A percentile compares a stretch with the other conserved stretches of the same genome.
Conservation (phyloP, 2,113 vertebrate species). For the Morone saxatilis region DNA sequence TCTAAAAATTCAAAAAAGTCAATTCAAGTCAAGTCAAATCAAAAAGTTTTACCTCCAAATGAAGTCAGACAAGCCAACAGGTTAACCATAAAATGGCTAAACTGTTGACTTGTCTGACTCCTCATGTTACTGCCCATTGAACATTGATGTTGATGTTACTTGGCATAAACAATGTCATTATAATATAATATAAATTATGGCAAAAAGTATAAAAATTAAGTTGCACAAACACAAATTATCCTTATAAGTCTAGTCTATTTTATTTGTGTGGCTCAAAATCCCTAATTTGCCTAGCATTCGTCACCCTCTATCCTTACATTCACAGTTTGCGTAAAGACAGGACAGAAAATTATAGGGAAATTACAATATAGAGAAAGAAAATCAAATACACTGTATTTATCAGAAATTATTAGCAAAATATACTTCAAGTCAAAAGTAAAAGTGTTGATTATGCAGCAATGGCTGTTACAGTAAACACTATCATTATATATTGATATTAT, state of each 20-base stretch:
- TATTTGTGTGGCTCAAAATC: background rate
- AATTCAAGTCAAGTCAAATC: background rate
- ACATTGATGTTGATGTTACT: too few species aligned
- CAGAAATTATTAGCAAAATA: background rate
- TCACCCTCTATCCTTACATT: background rate
- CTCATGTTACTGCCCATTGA: background rate
- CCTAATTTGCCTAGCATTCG: background rate
- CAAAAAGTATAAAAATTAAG: background rate
- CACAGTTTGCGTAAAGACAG: background rate
- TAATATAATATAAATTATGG: background rate
- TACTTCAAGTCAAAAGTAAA: background rate
- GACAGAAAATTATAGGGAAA: background rate
- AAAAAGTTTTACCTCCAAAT: background rate
- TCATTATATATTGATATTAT: background rate
- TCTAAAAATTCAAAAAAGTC: background rate
- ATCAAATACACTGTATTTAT: background rate
- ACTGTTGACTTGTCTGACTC: constrained; percentile 6
- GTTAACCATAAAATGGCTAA: background rate
- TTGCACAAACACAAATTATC: too few species aligned
- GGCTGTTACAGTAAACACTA: background rate
- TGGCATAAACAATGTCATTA: too few species aligned
- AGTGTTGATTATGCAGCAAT: background rate
- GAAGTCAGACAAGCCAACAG: background rate
- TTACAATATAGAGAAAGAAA: background rate
- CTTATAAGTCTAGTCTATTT: too few species aligned